A percentile compares a stretch with the other conserved stretches of the same genome.
phyloP scores from a whole-genome alignment of 2,113 vertebrate species.

The Neoarius graeffei region DNA sequence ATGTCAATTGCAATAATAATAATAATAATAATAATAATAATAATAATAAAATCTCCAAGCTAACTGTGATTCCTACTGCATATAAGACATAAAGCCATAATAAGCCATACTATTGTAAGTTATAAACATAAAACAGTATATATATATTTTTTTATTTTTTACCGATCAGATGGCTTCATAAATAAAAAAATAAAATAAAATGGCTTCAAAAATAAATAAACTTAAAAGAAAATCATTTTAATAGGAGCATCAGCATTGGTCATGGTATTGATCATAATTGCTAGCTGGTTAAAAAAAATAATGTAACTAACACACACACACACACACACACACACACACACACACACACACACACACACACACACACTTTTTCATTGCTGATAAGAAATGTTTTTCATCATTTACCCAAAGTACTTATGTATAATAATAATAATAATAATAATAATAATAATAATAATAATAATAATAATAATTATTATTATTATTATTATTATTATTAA shows the following conservation, averaged over 20 bases:
- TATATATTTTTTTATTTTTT: background rate
- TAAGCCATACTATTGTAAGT: background rate
- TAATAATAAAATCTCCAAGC: background rate
- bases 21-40: background rate
- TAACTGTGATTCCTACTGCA: background rate
- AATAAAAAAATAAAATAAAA: background rate
- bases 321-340: background rate
- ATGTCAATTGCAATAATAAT: background rate
- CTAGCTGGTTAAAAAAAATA: too few species aligned
- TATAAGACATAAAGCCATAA: background rate
- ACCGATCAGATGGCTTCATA: background rate
- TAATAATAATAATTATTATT: background rate
- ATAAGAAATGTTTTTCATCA: background rate
- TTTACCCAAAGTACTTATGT: background rate
- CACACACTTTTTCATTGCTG: background rate
- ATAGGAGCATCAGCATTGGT: background rate
- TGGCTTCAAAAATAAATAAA: background rate
- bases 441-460: background rate
- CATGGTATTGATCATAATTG: background rate
- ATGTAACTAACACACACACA: background rate
- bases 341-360: background rate
- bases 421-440: background rate
- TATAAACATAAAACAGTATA: background rate
- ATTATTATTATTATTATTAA: background rate
- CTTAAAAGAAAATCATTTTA: background rate